A percentile compares a stretch with the other conserved stretches of the same genome.
Conservation (phyloP, 1,140 invertebrate genomes). For the Saccostrea glomerata region DNA sequence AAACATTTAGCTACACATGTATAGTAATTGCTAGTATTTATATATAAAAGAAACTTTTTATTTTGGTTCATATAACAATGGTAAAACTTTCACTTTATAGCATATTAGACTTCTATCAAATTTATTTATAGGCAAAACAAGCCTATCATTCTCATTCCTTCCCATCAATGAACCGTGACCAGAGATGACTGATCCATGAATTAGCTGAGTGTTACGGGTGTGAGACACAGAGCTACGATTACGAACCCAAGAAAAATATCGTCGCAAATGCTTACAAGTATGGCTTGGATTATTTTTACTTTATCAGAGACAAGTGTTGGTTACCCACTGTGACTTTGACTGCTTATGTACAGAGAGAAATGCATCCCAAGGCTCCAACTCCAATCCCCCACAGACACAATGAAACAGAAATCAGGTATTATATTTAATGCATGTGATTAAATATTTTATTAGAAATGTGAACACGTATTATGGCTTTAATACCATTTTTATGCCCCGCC, state of each 20-base stretch:
- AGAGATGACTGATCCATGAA: conserved; percentile 94
- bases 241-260: conserved; percentile 95
- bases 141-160: conserved; percentile 93
- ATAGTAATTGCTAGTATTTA: too few relatives aligned
- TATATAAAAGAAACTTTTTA: too few relatives aligned
- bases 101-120: background rate
- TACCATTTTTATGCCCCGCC: too few relatives aligned
- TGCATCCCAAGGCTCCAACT: conserved; percentile 66
- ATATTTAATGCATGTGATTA: too few relatives aligned
- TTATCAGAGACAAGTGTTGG: conserved; percentile 70
- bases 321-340: conserved; percentile 70
- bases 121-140: conserved; percentile 85
- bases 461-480: too few relatives aligned
- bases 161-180: conserved; percentile 94
- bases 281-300: conserved; percentile 33
- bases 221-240: conserved; percentile 94
- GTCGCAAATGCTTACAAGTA: conserved; percentile 92
- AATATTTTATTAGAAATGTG: too few relatives aligned
- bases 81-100: too few relatives aligned
- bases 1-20: too few relatives aligned
- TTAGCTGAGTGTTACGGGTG: conserved; percentile 96
- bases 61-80: too few relatives aligned
- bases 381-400: conserved; percentile 70
- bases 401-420: conserved; percentile 64
- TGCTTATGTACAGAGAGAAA: conserved; percentile 66